phyloP scores from a whole-genome alignment of 2,888 invertebrate species.

The Orthosia gracilis region DNA sequence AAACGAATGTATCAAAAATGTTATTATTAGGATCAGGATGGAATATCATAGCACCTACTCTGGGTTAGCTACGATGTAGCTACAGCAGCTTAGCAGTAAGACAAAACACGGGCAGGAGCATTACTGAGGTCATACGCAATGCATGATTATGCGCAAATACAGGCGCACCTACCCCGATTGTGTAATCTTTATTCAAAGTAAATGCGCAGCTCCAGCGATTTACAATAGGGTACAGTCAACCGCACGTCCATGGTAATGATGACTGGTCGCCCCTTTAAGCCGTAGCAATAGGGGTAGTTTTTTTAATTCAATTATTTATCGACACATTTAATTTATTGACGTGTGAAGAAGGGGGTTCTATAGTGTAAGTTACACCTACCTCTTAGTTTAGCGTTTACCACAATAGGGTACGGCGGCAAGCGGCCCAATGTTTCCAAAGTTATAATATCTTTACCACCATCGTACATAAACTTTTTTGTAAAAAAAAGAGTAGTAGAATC shows the following conservation, averaged over 20 bases:
- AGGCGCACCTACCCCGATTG: background rate
- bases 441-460: constrained; percentile 90
- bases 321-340: background rate
- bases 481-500: constrained; percentile 91
- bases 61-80: background rate
- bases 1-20: constrained; percentile 65
- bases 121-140: background rate
- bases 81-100: background rate
- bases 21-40: background rate
- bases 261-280: background rate
- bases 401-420: constrained; percentile 92
- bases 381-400: constrained; percentile 91
- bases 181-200: background rate
- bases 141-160: background rate
- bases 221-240: background rate
- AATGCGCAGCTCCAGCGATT: background rate
- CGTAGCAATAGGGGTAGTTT: background rate
- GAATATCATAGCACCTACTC: background rate
- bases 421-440: constrained; percentile 92
- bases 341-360: background rate
- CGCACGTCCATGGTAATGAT: background rate
- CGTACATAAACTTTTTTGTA: constrained; percentile 90
- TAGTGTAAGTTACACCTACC: constrained; percentile 78
- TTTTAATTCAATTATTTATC: background rate
- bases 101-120: background rate